phyloP scores from a whole-genome alignment of 2,797 vertebrate genomes.

The Diglossa cyanea region DNA sequence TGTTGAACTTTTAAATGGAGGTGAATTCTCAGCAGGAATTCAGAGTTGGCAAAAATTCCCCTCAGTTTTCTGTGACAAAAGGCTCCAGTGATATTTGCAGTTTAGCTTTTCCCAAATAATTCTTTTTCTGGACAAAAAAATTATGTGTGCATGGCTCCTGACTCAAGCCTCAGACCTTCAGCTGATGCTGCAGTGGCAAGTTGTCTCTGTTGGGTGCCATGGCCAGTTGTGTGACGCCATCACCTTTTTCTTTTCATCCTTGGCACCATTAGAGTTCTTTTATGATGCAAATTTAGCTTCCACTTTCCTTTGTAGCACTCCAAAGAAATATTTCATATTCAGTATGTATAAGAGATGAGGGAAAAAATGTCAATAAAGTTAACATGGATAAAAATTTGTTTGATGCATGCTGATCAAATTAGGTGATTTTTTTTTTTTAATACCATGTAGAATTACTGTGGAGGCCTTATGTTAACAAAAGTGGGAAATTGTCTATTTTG shows the following conservation, averaged over 20 bases:
- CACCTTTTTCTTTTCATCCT: neutral
- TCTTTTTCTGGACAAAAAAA: neutral
- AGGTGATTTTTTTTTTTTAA: neutral
- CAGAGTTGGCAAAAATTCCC: neutral
- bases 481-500: neutral
- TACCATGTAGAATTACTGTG: neutral
- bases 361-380: neutral
- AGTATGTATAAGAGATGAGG: neutral
- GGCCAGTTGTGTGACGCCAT: neutral
- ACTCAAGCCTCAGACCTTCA: neutral
- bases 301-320: neutral
- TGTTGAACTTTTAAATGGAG: neutral
- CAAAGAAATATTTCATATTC: neutral
- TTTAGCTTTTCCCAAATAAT: neutral
- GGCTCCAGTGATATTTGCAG: neutral
- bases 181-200: neutral
- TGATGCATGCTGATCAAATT: neutral
- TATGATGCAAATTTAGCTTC: neutral
- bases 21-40: neutral
- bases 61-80: neutral
- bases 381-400: neutral
- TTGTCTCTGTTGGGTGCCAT: neutral
- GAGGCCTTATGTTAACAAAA: neutral
- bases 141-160: neutral
- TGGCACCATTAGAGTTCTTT: neutral